Percentiles rank a stretch among this genome's conserved stretches.
Evolutionary conservation across 2,797 vertebrate genomes (phyloP).

Genomic region (Dipus sagitta): DNA sequence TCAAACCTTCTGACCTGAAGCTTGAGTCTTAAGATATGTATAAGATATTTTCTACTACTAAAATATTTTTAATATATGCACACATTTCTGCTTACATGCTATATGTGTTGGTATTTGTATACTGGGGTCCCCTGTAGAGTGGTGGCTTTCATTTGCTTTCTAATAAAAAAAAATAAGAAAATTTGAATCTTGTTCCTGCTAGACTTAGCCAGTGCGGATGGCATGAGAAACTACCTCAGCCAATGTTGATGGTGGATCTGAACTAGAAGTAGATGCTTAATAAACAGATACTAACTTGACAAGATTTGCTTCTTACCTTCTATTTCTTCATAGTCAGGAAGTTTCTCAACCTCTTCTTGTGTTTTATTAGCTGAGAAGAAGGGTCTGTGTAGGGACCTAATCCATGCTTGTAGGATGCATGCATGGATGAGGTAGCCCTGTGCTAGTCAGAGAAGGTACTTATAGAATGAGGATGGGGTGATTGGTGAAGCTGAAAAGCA

Average conservation of each 20-base stretch:
- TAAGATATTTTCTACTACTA: not conserved
- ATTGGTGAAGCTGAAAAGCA: not conserved
- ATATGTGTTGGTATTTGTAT: not conserved
- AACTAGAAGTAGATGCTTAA: not conserved
- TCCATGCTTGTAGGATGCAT: not conserved
- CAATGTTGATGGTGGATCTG: not conserved
- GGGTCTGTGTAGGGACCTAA: not conserved
- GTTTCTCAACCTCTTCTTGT: not conserved
- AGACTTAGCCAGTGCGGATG: slow-evolving; percentile 25
- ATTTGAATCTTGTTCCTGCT: not conserved
- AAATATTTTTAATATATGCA: not conserved
- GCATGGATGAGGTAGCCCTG: not conserved
- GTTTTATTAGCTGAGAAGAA: not conserved
- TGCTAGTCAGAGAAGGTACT: not conserved
- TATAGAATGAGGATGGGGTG: not conserved
- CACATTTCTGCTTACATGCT: not conserved
- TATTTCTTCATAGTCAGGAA: not conserved
- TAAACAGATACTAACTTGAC: slow-evolving; percentile 25
- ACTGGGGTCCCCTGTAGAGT: not conserved
- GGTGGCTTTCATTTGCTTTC: slow-evolving; percentile 9
- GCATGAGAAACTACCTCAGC: slow-evolving; percentile 32
- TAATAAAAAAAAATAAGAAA: not conserved
- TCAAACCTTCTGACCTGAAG: not conserved
- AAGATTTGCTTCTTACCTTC: not conserved
- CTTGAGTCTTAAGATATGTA: slow-evolving; percentile 9